Conservation (phyloP, 2,113 vertebrate species). For the Neodontobutis hainanensis region DNA sequence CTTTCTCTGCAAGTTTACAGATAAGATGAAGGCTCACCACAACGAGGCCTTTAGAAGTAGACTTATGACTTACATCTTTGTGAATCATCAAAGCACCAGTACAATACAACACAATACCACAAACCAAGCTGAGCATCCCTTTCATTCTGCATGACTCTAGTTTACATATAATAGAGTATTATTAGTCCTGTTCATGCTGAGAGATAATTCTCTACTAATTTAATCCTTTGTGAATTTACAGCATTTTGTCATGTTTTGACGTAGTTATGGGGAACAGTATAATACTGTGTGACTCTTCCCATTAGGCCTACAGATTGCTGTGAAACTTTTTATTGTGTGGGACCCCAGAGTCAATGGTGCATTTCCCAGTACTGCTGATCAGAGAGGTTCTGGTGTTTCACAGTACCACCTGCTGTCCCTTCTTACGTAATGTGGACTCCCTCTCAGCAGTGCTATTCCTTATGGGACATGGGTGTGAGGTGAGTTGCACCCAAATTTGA, state of each 20-base stretch:
- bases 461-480: slow-evolving; percentile 66
- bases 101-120: not conserved
- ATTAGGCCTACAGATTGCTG: slow-evolving; percentile 27
- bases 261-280: slow-evolving; percentile 39
- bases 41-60: no score
- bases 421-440: slow-evolving; percentile 60
- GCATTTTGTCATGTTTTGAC: slow-evolving; percentile 54
- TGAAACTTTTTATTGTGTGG: slow-evolving; percentile 50
- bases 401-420: slow-evolving; percentile 47
- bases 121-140: not conserved
- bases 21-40: no score
- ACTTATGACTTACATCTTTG: slow-evolving; percentile 7
- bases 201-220: slow-evolving; percentile 28
- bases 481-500: slow-evolving; percentile 54
- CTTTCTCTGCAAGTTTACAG: no score
- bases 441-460: slow-evolving; percentile 27
- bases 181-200: slow-evolving; percentile 31
- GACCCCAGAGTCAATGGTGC: slow-evolving; percentile 44
- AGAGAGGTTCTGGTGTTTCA: slow-evolving; percentile 17
- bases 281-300: slow-evolving; percentile 38
- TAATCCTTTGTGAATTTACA: slow-evolving; percentile 39
- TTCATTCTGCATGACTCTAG: not conserved
- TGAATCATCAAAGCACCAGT: not conserved
- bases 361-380: slow-evolving; percentile 46
- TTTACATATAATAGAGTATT: slow-evolving; percentile 19